These are phyloP conservation scores for Protula sp. DNA, from an alignment of 2,888 invertebrate genomes.

Conservation along the genomic window DNA sequence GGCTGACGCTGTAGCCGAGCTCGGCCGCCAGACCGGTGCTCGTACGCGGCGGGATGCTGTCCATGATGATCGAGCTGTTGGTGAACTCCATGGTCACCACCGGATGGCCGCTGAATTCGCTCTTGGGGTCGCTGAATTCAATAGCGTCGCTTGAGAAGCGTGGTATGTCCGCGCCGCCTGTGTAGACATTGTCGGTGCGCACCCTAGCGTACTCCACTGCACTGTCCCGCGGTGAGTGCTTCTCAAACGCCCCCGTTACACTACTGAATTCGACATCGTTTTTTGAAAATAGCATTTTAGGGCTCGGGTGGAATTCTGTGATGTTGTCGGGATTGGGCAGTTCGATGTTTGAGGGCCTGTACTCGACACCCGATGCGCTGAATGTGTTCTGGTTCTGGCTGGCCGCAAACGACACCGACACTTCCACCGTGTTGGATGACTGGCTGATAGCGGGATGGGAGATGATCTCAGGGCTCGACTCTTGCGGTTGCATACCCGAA, in stretches of 20 bases:
- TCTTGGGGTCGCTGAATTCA: background rate
- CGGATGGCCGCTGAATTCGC: background rate
- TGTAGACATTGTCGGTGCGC: background rate
- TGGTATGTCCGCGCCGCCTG: background rate
- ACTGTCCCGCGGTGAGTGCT: too few species aligned
- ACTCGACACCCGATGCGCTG: background rate
- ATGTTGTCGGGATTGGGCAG: background rate
- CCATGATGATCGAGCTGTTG: background rate
- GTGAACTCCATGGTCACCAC: background rate
- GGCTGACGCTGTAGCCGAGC: background rate
- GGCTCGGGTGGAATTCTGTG: background rate
- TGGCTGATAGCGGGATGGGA: too few species aligned
- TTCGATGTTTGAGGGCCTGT: background rate
- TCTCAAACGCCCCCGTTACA: too few species aligned
- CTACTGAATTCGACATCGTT: too few species aligned
- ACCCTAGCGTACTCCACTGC: background rate
- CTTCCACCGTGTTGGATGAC: background rate
- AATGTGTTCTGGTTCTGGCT: background rate
- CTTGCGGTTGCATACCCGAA: too few species aligned
- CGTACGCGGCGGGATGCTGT: background rate
- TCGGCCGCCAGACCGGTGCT: background rate
- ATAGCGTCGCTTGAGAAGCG: background rate
- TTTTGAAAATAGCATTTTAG: background rate
- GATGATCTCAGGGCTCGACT: too few species aligned
- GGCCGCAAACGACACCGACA: background rate